Percentiles rank a stretch among this genome's conserved stretches.
Evolutionary conservation across 2,797 vertebrate species (phyloP).

Genomic region (Streptopelia turtur): DNA sequence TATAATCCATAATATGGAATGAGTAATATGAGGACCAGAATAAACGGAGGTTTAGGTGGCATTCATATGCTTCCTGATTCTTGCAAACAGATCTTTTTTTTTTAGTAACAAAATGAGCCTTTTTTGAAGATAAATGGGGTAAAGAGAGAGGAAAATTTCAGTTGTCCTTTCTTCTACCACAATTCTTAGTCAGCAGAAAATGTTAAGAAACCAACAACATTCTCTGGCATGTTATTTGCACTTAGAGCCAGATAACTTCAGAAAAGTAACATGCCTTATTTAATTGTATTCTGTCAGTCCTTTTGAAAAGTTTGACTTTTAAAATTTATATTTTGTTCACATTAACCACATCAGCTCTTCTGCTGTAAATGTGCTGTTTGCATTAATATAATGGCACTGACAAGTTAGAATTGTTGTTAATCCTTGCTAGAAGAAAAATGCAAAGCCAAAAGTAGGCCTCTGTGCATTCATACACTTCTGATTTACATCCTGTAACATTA

Average conservation of each 20-base stretch:
- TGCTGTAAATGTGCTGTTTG: background rate
- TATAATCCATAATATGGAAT: background rate
- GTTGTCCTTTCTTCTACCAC: background rate
- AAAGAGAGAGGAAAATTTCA: background rate
- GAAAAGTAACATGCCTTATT: background rate
- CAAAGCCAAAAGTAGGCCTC: background rate
- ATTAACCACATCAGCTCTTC: background rate
- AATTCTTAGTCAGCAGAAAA: background rate
- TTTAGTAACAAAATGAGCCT: background rate
- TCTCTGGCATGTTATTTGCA: background rate
- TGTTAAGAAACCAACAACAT: fast-evolving
- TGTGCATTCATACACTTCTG: background rate
- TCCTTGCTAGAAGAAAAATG: background rate
- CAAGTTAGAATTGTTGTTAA: background rate
- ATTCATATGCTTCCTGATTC: background rate
- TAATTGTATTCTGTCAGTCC: background rate
- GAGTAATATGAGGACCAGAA: background rate
- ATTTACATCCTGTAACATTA: background rate
- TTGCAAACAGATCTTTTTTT: background rate
- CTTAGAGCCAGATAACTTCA: background rate
- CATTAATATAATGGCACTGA: background rate
- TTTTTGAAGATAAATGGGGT: background rate
- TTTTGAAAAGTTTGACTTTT: background rate
- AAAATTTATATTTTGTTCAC: background rate
- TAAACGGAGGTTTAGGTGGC: background rate